A percentile compares a stretch with the other conserved stretches of the same genome.
Conservation (phyloP, 2,888 invertebrate species). For the Phymatocera aterrima region DNA sequence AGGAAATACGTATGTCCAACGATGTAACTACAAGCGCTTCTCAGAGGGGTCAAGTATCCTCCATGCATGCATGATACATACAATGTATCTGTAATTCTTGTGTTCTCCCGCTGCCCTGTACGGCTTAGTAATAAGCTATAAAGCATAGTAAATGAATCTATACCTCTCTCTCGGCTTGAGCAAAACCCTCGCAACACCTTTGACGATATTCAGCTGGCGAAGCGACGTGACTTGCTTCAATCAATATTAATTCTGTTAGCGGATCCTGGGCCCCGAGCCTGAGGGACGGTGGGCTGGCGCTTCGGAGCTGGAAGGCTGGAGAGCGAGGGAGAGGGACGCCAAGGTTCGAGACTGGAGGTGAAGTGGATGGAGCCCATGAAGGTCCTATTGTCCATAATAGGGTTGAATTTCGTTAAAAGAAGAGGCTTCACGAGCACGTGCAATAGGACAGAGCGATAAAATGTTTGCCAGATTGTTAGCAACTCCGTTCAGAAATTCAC, state of each 20-base stretch:
- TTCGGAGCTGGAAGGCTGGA: background rate
- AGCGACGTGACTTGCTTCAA: constrained; percentile 32
- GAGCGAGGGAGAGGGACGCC: background rate
- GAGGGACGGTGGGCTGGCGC: background rate
- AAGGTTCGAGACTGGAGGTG: constrained; percentile 19
- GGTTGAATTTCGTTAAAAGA: constrained; percentile 37
- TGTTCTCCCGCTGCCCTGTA: too few relatives aligned
- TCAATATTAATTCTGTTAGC: constrained; percentile 48
- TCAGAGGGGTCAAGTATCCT: too few relatives aligned
- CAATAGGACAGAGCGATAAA: background rate
- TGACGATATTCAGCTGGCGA: background rate
- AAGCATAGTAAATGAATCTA: too few relatives aligned
- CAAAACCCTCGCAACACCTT: constrained; percentile 27
- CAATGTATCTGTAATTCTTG: too few relatives aligned
- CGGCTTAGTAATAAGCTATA: too few relatives aligned
- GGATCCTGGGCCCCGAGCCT: constrained; percentile 12
- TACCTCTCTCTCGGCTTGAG: background rate
- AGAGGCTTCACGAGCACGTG: background rate
- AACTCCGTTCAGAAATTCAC: background rate
- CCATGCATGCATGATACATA: too few relatives aligned
- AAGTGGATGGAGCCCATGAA: constrained; percentile 26
- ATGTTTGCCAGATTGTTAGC: background rate
- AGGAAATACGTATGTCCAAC: too few relatives aligned
- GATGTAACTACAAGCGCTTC: too few relatives aligned
- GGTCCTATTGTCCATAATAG: constrained; percentile 43